These are phyloP conservation scores for Elymnias hypermnestra DNA, from an alignment of 1,140 invertebrate genomes.

Conservation along the genomic window DNA sequence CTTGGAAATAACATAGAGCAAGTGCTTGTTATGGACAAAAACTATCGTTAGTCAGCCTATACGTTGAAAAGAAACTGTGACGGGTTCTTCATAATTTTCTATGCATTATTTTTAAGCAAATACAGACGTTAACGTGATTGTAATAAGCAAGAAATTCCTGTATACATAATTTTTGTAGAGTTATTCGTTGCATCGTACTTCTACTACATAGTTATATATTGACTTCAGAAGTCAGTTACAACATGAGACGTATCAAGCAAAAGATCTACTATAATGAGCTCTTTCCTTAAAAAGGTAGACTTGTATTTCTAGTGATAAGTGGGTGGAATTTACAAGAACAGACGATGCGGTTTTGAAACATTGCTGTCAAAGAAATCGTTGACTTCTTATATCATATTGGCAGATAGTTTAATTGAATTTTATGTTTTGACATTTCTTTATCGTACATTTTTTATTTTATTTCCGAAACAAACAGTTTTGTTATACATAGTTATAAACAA, in stretches of 20 bases:
- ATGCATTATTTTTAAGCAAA: not conserved
- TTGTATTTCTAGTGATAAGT: constrained; percentile 3
- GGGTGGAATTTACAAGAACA: not conserved
- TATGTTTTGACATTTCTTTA: too few species aligned
- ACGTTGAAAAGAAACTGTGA: not conserved
- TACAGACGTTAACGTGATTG: not conserved
- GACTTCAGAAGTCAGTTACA: constrained; percentile 9
- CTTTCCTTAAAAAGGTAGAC: constrained; percentile 1
- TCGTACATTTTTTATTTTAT: too few species aligned
- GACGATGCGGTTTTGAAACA: too few species aligned
- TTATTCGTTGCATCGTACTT: not conserved
- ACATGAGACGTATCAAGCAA: constrained; percentile 7
- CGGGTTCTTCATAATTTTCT: too few species aligned
- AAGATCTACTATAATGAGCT: constrained; percentile 15
- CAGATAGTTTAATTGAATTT: too few species aligned
- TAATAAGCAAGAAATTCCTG: constrained; percentile 1
- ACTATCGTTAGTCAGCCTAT: not conserved
- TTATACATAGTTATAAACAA: too few species aligned
- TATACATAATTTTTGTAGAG: not conserved
- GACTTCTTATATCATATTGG: too few species aligned
- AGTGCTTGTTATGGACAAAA: constrained; percentile 7
- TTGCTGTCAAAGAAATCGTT: too few species aligned
- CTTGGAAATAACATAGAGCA: not conserved
- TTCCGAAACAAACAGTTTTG: too few species aligned
- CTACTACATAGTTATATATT: constrained; percentile 8